Evolutionary conservation across 2,797 vertebrate genomes (phyloP).

Genomic region (Garrulus glandarius): DNA sequence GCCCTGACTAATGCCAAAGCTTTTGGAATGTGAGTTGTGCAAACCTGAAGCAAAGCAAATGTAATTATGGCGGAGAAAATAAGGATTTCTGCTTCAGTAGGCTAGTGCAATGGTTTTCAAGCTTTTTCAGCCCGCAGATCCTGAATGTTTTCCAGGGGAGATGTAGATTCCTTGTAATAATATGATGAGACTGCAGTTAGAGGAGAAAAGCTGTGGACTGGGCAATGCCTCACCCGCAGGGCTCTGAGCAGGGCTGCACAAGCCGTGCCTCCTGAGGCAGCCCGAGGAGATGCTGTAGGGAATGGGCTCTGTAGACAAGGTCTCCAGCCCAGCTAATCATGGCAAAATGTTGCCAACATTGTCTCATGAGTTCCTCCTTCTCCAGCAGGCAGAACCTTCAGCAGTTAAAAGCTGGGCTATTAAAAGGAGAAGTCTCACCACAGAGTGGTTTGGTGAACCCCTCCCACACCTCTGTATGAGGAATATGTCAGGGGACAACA

Average conservation of each 20-base stretch:
- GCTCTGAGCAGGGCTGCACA: neutral
- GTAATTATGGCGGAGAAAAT: neutral
- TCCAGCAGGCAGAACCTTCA: neutral
- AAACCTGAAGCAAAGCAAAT: neutral
- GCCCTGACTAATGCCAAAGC: neutral
- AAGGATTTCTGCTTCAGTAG: neutral
- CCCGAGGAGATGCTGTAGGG: neutral
- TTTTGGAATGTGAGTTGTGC: neutral
- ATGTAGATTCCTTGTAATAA: neutral
- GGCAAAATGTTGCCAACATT: neutral
- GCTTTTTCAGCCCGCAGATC: neutral
- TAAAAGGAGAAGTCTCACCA: neutral
- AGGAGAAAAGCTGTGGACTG: neutral
- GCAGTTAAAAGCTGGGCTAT: neutral
- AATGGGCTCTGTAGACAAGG: neutral
- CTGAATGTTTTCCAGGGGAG: neutral
- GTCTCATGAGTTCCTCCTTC: neutral
- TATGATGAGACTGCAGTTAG: neutral
- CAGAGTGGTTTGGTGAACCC: neutral
- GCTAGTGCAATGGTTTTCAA: neutral
- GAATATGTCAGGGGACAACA: neutral
- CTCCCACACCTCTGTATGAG: neutral
- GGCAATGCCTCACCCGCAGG: neutral
- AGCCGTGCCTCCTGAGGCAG: neutral
- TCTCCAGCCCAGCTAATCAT: neutral